Evolutionary conservation across 1,140 invertebrate genomes (phyloP).

Genomic region (Microplitis mediator): DNA sequence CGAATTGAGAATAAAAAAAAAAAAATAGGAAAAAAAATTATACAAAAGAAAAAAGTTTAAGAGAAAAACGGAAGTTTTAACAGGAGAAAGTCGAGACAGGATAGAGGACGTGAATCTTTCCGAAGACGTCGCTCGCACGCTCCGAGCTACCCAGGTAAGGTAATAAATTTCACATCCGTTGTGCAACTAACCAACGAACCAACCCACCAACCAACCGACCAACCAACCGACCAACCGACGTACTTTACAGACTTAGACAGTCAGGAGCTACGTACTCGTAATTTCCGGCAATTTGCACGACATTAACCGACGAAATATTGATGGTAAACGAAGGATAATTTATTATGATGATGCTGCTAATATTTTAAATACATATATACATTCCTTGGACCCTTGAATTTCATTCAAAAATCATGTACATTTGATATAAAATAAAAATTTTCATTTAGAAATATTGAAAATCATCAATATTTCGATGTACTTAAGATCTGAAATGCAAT

Average conservation of each 20-base stretch:
- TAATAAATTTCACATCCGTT: conserved; percentile 23
- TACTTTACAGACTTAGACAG: neutral
- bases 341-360: too few relatives aligned
- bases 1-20: neutral
- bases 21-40: neutral
- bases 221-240: too few relatives aligned
- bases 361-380: too few relatives aligned
- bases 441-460: too few relatives aligned
- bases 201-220: too few relatives aligned
- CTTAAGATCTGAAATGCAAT: neutral
- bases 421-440: too few relatives aligned
- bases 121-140: neutral
- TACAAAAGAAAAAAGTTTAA: neutral
- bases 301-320: too few relatives aligned
- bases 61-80: neutral
- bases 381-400: too few relatives aligned
- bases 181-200: conserved; percentile 14
- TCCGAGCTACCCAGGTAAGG: conserved; percentile 11
- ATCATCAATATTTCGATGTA: too few relatives aligned
- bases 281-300: conserved; percentile 8
- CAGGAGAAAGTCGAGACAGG: conserved; percentile 17
- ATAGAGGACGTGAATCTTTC: conserved; percentile 17
- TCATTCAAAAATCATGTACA: too few relatives aligned
- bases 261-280: neutral
- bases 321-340: too few relatives aligned